Conservation (phyloP, 2,113 vertebrate species). For the Zonotrichia leucophrys region DNA sequence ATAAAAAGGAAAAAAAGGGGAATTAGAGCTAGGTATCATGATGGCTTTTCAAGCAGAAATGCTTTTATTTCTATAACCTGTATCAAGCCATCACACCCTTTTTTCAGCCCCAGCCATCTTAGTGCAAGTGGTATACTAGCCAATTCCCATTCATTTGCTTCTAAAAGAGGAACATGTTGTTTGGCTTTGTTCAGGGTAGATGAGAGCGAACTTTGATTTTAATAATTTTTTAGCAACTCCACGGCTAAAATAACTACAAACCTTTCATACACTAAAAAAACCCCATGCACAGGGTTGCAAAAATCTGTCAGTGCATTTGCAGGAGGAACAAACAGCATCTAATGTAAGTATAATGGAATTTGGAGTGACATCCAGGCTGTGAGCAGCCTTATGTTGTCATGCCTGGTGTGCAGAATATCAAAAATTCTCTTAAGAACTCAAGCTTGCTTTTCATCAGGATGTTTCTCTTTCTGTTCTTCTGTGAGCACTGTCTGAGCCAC, state of each 20-base stretch:
- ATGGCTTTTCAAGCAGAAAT: background rate
- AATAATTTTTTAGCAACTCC: conserved; percentile 54
- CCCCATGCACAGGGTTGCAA: background rate
- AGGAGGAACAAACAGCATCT: conserved; percentile 67
- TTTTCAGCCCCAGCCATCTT: background rate
- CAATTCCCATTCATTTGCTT: conserved; percentile 7
- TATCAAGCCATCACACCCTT: background rate
- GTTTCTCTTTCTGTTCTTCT: conserved; percentile 17
- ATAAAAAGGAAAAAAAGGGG: background rate
- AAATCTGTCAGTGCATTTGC: conserved; percentile 66
- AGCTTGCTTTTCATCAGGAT: conserved; percentile 36
- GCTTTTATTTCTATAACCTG: background rate
- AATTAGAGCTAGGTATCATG: background rate
- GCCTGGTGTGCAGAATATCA: conserved; percentile 59
- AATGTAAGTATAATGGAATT: conserved; percentile 72
- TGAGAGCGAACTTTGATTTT: conserved; percentile 37
- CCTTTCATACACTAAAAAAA: conserved; percentile 34
- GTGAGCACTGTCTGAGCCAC: background rate
- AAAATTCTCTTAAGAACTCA: conserved; percentile 49
- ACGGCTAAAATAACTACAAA: conserved; percentile 48
- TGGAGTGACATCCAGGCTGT: conserved; percentile 67
- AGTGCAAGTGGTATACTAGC: background rate
- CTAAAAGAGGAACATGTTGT: background rate
- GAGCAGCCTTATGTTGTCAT: conserved; percentile 69
- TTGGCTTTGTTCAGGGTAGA: background rate